phyloP scores from a whole-genome alignment of 2,888 invertebrate genomes.

The Galeopsomyia nigrocyanea region DNA sequence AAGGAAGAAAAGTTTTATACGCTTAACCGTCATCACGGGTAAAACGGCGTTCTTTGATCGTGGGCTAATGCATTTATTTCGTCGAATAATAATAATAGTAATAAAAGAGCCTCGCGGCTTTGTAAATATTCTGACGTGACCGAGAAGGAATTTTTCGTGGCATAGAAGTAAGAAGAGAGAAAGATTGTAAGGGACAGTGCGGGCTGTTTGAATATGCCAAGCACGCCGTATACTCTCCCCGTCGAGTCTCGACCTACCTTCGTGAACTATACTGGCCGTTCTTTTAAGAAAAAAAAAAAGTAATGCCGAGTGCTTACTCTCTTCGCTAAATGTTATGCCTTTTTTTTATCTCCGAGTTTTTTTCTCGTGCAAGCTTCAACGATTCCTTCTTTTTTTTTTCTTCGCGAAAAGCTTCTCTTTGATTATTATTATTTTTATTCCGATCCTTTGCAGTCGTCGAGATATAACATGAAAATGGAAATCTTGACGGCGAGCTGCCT shows the following conservation, averaged over 20 bases:
- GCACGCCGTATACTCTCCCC: slow-evolving; percentile 35
- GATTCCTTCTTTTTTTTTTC: not conserved
- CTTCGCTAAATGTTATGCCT: slow-evolving; percentile 22
- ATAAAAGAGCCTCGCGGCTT: not conserved
- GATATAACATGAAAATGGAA: no score
- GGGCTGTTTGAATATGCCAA: slow-evolving; percentile 47
- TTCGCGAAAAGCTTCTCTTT: not conserved
- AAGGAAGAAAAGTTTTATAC: not conserved
- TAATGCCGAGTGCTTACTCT: no score
- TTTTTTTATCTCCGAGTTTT: not conserved
- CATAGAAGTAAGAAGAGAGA: slow-evolving; percentile 5
- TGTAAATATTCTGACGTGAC: slow-evolving; percentile 49
- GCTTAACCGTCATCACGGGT: no score
- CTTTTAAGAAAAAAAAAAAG: not conserved
- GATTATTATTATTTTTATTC: not conserved
- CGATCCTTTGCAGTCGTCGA: not conserved
- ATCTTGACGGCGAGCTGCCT: no score
- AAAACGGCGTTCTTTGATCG: no score
- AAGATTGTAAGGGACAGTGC: slow-evolving; percentile 1
- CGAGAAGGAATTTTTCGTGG: slow-evolving; percentile 41
- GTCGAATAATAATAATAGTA: not conserved
- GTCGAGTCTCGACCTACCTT: not conserved
- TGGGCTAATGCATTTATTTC: no score
- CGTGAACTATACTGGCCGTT: not conserved
- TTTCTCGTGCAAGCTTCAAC: not conserved